Conservation (phyloP, 2,113 vertebrate genomes). For the Hippocampus barbouri region DNA sequence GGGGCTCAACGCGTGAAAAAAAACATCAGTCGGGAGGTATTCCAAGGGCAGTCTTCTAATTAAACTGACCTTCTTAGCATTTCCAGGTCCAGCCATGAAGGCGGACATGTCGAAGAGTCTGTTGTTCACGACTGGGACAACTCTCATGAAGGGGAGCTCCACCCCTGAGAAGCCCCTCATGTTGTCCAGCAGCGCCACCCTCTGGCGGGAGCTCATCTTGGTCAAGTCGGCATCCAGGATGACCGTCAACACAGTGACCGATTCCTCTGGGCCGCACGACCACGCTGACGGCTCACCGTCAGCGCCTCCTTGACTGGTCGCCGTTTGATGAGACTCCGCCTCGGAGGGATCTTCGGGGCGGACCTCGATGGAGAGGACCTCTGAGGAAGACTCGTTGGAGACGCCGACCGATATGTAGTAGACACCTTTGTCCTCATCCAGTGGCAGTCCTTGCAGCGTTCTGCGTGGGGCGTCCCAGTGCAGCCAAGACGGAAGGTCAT, state of each 20-base stretch:
- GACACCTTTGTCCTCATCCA: slow-evolving; percentile 90
- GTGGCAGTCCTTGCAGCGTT: slow-evolving; percentile 84
- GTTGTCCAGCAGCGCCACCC: slow-evolving; percentile 80
- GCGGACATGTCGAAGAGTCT: slow-evolving; percentile 97
- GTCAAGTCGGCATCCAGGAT: slow-evolving; percentile 95
- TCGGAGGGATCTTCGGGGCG: slow-evolving; percentile 89
- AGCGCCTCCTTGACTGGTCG: slow-evolving; percentile 53
- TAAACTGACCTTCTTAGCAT: slow-evolving; percentile 83
- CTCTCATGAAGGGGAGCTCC: slow-evolving; percentile 86
- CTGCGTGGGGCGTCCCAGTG: slow-evolving; percentile 80
- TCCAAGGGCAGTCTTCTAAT: too few relatives aligned
- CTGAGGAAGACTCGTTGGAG: slow-evolving; percentile 69
- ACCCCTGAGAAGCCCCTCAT: slow-evolving; percentile 91
- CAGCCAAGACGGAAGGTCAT: slow-evolving; percentile 85
- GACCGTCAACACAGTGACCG: slow-evolving; percentile 89
- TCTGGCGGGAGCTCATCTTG: slow-evolving; percentile 90
- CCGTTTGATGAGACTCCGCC: slow-evolving; percentile 70
- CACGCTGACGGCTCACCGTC: slow-evolving; percentile 58
- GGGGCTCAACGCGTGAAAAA: too few relatives aligned
- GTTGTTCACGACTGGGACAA: slow-evolving; percentile 96
- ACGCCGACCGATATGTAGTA: slow-evolving; percentile 85
- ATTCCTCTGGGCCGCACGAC: slow-evolving; percentile 80
- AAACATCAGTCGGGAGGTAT: too few relatives aligned
- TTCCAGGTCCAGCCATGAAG: slow-evolving; percentile 97
- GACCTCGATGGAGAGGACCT: slow-evolving; percentile 90